Evolutionary conservation across 2,113 vertebrate genomes (phyloP), one percentile per base, ranked within the genome.

Genomic region (Tragelaphus scriptus): DNA sequence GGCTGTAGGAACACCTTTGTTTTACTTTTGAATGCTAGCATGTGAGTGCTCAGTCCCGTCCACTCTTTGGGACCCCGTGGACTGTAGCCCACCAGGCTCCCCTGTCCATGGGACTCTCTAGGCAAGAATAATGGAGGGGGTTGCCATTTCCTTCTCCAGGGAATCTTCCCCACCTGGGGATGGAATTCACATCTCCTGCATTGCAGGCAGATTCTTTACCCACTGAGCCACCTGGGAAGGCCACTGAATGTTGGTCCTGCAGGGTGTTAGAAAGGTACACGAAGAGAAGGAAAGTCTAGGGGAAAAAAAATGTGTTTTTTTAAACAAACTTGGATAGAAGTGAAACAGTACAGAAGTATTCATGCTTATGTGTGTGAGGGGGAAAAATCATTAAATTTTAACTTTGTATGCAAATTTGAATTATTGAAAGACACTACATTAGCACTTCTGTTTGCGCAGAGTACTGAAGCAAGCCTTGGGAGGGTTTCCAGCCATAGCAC

Each of bases 361-460:
- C 55, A 6, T 14, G 12, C 15, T 32, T 93, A 6, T 19, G 32
- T 15, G 21, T 15, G 21, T 30, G 26, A 23, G 14, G 58, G 21
- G 1, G 1, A 21, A 21, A 61, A 56, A 49, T 36, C 47, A 56
- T 95, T 89, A 55, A 23, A 59, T 65, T 79, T 89, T 92, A 95
- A 95, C 71, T 51, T 90, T 85, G 36, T 68, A 21, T 49, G 85
- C 55, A 26, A 68, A n/a, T 68, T 55, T 97, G 68, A 92, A 87
- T 88, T 53, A 96, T 63, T 90, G 53, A 90, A 90, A 90, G 61
- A 32, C 14, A 30, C 32, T 30, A 5, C 30, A 19, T 82, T 75
- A 58, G 82, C 56, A 75, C 61, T 47, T 85, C 4, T 58, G 28
- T 59, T 47, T 93, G 17, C 11, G 32, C 55, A 7, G 88, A 89